Conservation (phyloP, 2,113 vertebrate genomes). For the Crotalus horridus region DNA sequence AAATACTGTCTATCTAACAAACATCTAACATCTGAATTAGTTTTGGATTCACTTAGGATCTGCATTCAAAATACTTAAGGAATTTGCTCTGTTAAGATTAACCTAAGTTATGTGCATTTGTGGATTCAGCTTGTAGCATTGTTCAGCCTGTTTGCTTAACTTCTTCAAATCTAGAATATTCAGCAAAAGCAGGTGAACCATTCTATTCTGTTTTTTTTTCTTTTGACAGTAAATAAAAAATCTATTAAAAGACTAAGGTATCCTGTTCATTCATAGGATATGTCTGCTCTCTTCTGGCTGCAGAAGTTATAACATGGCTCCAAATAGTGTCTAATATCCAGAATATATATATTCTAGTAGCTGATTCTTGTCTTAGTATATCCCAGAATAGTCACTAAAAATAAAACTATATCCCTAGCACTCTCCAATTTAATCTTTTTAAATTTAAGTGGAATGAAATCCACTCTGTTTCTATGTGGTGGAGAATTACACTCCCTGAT, state of each 20-base stretch:
- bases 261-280: not conserved
- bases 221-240: not conserved
- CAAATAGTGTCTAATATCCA: not conserved
- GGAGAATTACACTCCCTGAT: not conserved
- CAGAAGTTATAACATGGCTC: not conserved
- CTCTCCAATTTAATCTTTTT: not conserved
- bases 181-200: not conserved
- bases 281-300: not conserved
- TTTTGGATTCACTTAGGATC: not conserved
- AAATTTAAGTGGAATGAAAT: not conserved
- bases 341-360: not conserved
- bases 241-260: not conserved
- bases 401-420: not conserved
- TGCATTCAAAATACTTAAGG: not conserved
- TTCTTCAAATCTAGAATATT: not conserved
- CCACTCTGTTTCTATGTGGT: not conserved
- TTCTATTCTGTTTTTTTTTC: not conserved
- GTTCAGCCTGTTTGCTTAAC: not conserved
- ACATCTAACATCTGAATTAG: not conserved
- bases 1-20: not conserved
- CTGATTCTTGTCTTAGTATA: not conserved
- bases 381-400: not conserved
- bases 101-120: not conserved
- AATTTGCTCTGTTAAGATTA: not conserved
- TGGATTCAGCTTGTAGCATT: not conserved